Percentiles rank a stretch among this genome's conserved stretches.
Conservation (phyloP, 2,113 vertebrate genomes). For the Cephalopterus ornatus region DNA sequence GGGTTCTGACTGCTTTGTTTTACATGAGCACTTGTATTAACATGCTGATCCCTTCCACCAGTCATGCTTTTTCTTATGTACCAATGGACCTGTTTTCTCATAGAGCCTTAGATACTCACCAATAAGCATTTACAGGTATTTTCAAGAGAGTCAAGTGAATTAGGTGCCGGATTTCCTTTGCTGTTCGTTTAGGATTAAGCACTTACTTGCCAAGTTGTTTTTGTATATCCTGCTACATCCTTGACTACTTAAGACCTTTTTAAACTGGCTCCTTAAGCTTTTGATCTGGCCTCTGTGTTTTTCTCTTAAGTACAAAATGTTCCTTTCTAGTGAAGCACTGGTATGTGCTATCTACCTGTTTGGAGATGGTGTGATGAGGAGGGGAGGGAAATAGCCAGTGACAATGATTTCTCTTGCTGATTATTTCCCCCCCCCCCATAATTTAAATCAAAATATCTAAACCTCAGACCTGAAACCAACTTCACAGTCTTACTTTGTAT, state of each 20-base stretch:
- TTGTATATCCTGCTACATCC: not conserved
- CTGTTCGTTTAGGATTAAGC: not conserved
- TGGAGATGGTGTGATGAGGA: not conserved
- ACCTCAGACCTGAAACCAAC: constrained; percentile 65
- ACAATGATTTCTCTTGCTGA: constrained; percentile 13
- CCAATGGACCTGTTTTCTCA: not conserved
- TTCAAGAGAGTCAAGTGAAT: not conserved
- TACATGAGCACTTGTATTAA: constrained; percentile 9
- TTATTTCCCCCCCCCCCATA: not conserved
- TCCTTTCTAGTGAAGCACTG: not conserved
- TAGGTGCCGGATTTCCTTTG: not conserved
- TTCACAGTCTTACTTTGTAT: constrained; percentile 72
- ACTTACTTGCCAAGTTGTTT: not conserved
- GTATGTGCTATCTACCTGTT: constrained; percentile 9
- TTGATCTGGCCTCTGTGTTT: constrained; percentile 52
- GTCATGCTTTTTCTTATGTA: not conserved
- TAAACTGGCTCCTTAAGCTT: constrained; percentile 41
- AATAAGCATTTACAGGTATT: not conserved
- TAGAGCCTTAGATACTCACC: not conserved
- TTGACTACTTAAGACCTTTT: constrained; percentile 12
- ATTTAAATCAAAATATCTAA: constrained; percentile 60
- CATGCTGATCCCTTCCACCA: constrained; percentile 5
- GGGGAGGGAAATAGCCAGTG: not conserved
- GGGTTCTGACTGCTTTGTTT: constrained; percentile 43
- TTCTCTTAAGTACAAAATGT: constrained; percentile 37